phyloP scores from a whole-genome alignment of 2,888 invertebrate genomes.

The Creontiades dilutus region DNA sequence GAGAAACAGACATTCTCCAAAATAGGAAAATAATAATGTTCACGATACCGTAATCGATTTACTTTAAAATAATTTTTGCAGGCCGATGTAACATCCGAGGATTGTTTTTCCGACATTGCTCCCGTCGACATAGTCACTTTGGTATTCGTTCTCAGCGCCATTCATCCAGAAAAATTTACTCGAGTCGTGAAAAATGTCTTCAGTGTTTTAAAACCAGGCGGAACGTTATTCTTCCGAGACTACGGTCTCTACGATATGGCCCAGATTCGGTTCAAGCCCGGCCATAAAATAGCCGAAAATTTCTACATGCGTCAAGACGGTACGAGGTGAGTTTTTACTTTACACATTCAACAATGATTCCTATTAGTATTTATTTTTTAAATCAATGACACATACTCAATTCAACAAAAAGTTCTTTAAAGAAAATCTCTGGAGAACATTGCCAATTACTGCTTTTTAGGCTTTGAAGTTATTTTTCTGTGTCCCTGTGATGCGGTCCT shows the following conservation, averaged over 20 bases:
- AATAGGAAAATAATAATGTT: too few relatives aligned
- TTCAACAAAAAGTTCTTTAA: too few relatives aligned
- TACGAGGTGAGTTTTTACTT: slow-evolving; percentile 83
- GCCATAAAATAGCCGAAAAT: slow-evolving; percentile 94
- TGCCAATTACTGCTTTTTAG: too few relatives aligned
- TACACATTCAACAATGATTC: too few relatives aligned
- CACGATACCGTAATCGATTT: too few relatives aligned
- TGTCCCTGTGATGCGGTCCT: too few relatives aligned
- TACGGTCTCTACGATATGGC: slow-evolving; percentile 98
- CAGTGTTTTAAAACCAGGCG: slow-evolving; percentile 85
- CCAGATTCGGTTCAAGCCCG: slow-evolving; percentile 94
- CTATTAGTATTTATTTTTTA: too few relatives aligned
- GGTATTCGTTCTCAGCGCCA: slow-evolving; percentile 96
- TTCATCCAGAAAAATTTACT: slow-evolving; percentile 91
- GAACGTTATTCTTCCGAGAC: slow-evolving; percentile 92
- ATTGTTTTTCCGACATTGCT: slow-evolving; percentile 39
- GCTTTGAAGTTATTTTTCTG: too few relatives aligned
- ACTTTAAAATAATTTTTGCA: not conserved
- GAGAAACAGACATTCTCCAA: too few relatives aligned
- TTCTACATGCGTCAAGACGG: slow-evolving; percentile 98
- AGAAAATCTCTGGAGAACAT: too few relatives aligned
- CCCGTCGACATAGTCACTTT: slow-evolving; percentile 90
- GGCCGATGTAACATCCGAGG: slow-evolving; percentile 68
- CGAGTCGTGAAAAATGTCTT: slow-evolving; percentile 84
- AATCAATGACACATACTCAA: too few relatives aligned